Base-by-base conservation (phyloP, 1,140 invertebrate species). In the Conus ventricosus region DNA sequence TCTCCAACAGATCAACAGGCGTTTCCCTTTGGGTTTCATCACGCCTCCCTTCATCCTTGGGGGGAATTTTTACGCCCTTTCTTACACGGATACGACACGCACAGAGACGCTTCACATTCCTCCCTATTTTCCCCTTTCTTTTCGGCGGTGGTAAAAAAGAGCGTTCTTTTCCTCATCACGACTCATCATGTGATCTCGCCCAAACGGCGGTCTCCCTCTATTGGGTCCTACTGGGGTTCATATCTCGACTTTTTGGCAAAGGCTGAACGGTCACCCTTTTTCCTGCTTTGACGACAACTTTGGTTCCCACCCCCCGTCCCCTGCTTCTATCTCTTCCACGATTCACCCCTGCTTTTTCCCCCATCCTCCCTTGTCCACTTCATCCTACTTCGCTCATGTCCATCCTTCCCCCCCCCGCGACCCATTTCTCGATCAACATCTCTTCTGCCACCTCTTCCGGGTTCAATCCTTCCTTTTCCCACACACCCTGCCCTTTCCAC, bases 81-180 rank as follows among this genome's bases (percentile, higher is more conserved):
- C 15, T 39, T 87, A 25, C 85, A 55, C 39, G 85, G 85, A 78
- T 13, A 76, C 11, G 75, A 17, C 71, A 20, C 84, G 75, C 84
- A 27, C 15, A 7, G 20, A 4, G 5, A 57, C 27, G 53, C 3
- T 53, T 57, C 85, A 53, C 51, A 11, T 80, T 51, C n/a, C 54
- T 15, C 15, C 23, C 17, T 20, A 53, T 39, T 54, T 87, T 87
- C 23, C 80, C 85, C 17, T 87, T 78, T n/a, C 85, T 78, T 17
- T 13, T 15, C 84, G 71, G 75, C 17, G 85, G 85, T 23, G 85
- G 75, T 7, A 71, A 57, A 3, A 71, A 5, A n/a, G 84, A 85
- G 15, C 23, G 54, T 5, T 60, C 53, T 6, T 63, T 39, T 23
- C 85, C 85, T n/a, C 53, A 20, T 51, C 54, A 54, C 10, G n/a